Conservation (phyloP, 2,797 vertebrate species). For the Acanthurus leucopareius region DNA sequence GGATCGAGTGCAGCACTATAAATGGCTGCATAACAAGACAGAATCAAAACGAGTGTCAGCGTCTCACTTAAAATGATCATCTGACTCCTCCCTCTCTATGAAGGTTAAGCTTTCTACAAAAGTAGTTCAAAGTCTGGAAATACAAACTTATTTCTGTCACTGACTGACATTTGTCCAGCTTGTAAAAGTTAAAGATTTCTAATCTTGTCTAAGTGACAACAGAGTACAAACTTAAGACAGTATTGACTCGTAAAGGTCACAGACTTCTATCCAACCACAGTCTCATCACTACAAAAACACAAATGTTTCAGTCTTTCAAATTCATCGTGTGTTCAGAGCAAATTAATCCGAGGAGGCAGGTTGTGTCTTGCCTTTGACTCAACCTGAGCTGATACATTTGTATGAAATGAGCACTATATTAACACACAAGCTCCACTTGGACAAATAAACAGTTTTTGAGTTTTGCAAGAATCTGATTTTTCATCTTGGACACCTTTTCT, state of each 20-base stretch:
- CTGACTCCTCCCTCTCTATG: not conserved
- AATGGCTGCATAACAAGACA: no score
- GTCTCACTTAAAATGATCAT: not conserved
- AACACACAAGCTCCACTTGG: not conserved
- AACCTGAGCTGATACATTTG: not conserved
- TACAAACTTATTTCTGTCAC: no score
- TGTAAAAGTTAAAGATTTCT: not conserved
- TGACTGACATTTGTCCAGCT: not conserved
- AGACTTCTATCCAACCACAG: not conserved
- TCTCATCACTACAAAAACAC: not conserved
- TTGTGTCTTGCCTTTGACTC: constrained; percentile 23
- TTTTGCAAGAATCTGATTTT: not conserved
- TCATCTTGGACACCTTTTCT: not conserved
- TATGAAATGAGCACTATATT: not conserved
- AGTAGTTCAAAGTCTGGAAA: no score
- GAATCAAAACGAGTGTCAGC: no score
- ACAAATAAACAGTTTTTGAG: no score
- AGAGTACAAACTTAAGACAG: no score
- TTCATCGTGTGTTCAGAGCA: constrained; percentile 4
- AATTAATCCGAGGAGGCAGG: not conserved
- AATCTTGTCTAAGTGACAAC: not conserved
- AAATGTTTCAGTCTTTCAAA: not conserved
- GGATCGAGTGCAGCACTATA: no score
- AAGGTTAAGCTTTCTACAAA: not conserved
- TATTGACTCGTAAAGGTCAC: not conserved